Base-by-base conservation (phyloP, 2,888 invertebrate species). In the Pasiphila rectangulata region DNA sequence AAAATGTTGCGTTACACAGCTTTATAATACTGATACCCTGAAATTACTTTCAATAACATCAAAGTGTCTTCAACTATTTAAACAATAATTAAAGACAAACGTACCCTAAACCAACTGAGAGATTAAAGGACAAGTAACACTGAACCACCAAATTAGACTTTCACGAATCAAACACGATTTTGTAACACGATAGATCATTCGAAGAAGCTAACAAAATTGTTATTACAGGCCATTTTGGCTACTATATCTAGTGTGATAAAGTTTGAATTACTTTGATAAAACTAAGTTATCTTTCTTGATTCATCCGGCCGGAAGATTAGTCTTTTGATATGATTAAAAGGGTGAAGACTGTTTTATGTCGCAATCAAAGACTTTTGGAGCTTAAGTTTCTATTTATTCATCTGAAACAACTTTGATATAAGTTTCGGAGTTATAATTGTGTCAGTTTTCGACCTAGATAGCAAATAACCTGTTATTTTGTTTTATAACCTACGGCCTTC, bases 281-380 rank as follows among this genome's bases (percentile, higher is more conserved):
- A 61, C 67, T 66, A 59, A 70, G 66, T 61, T 71, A 70, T 69
- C 69, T 68, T 68, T 73, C 61, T 59, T 60, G 64, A 71, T 70
- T 67, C 79, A 81, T 78, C 81, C 83, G 80, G 76, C 76, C 86
- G 87, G 85, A 87, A 84, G 84, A 87, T 87, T 80, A 78, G 74
- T 79, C 83, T 81, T 85, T 86, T 78, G 85, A 82, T 84, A 87
- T 87, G 85, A 87, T 87, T 85, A 83, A 87, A 83, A 82, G 83
- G 84, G 87, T 79, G 87, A 79, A 70, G 86, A 87, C 79, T 81
- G 79, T 77, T 87, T 87, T 83, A 86, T 85, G 82, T 79, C 72
- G 77, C 75, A 83, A 87, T 88, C 86, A 85, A 77, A 71, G 73
- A 79, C 72, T 80, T 82, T 74, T 67, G 69, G 72, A 75, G 71